These are phyloP conservation scores for Gnathonemus longibarbis DNA, from an alignment of 2,113 vertebrate species.

Conservation along the genomic window DNA sequence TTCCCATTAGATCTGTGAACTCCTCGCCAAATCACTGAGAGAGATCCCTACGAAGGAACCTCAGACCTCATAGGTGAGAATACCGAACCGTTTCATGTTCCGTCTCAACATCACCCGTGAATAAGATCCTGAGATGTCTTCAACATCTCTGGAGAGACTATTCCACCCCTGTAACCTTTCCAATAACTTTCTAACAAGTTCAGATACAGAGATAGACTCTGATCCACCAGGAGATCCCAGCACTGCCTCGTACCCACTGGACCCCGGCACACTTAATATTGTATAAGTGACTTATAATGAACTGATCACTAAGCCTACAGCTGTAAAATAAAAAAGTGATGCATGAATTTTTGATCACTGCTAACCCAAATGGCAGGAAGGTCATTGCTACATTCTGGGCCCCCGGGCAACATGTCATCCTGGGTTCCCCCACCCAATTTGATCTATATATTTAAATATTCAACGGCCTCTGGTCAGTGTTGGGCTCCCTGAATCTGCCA, in stretches of 20 bases:
- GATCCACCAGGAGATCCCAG: neutral
- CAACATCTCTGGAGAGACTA: neutral
- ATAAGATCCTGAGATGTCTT: neutral
- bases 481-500: neutral
- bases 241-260: neutral
- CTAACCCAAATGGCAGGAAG: no score
- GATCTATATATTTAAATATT: no score
- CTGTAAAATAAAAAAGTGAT: neutral
- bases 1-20: neutral
- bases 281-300: neutral
- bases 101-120: neutral
- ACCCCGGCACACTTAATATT: neutral
- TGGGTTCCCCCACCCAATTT: no score
- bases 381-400: neutral
- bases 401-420: no score
- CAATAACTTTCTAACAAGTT: neutral
- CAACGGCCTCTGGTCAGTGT: no score
- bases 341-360: no score
- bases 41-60: neutral
- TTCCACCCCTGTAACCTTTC: neutral
- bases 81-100: neutral
- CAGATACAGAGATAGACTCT: neutral
- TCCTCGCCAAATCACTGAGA: neutral
- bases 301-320: neutral
- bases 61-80: neutral